A percentile compares a stretch with the other conserved stretches of the same genome.
phyloP scores from a whole-genome alignment of 2,113 vertebrate species.

The Petaurus breviceps region DNA sequence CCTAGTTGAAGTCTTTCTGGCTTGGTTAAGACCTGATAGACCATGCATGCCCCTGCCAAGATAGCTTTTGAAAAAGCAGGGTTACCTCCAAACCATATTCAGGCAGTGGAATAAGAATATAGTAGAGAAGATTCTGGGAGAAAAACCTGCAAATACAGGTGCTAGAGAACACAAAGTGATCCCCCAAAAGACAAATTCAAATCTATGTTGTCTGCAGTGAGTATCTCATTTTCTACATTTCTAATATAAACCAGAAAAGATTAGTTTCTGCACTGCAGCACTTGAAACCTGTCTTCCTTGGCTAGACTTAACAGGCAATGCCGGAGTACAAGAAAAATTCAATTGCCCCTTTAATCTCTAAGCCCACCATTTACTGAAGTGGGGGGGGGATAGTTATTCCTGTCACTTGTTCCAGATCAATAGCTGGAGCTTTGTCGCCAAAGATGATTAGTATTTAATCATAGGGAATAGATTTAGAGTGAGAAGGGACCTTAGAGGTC shows the following conservation, averaged over 20 bases:
- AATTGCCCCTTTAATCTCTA: conserved; percentile 57
- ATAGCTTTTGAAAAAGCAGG: not conserved
- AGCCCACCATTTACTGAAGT: conserved; percentile 68
- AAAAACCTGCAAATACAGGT: conserved; percentile 24
- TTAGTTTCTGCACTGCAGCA: conserved; percentile 55
- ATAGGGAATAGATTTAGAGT: not conserved
- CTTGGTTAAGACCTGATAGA: not conserved
- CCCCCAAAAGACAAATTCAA: conserved; percentile 65
- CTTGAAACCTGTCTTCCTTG: conserved; percentile 55
- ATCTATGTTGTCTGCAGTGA: conserved; percentile 71
- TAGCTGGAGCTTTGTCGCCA: conserved; percentile 68
- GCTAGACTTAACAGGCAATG: conserved; percentile 61
- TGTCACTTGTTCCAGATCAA: conserved; percentile 72
- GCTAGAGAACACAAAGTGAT: conserved; percentile 41
- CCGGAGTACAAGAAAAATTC: conserved; percentile 65
- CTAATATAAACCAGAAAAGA: conserved; percentile 56
- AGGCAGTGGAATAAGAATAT: not conserved
- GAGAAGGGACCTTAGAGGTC: not conserved
- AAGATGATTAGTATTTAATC: conserved; percentile 35
- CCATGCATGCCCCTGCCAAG: not conserved
- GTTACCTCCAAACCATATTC: not conserved
- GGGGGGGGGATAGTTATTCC: conserved; percentile 60
- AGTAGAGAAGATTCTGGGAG: not conserved
- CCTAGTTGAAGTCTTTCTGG: not conserved
- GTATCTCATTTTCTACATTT: conserved; percentile 63